These are phyloP conservation scores for Dioctria linearis DNA, from an alignment of 2,888 invertebrate species.

Conservation along the genomic window DNA sequence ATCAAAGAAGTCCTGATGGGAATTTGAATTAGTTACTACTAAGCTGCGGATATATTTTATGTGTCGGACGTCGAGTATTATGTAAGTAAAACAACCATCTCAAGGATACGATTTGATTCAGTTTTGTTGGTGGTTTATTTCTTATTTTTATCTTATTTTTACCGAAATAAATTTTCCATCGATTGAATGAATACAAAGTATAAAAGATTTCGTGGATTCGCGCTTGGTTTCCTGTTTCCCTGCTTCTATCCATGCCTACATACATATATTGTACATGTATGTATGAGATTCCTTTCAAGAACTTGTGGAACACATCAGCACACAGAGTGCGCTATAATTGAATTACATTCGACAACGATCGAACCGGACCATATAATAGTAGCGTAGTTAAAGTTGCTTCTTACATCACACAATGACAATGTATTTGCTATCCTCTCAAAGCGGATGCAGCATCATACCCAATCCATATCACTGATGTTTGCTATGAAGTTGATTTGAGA, in stretches of 20 bases:
- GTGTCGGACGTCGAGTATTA: constrained; percentile 1
- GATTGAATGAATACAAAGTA: constrained; percentile 44
- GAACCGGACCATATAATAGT: background rate
- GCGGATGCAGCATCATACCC: too few species aligned
- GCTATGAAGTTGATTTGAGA: too few species aligned
- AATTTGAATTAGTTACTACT: constrained; percentile 50
- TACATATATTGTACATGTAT: background rate
- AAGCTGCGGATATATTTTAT: constrained; percentile 42
- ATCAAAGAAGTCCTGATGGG: constrained; percentile 47
- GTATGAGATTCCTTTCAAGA: constrained; percentile 40
- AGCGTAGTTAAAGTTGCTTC: background rate
- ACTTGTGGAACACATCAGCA: constrained; percentile 41
- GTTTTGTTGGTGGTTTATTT: background rate
- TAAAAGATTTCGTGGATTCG: background rate
- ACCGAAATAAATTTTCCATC: constrained; percentile 45
- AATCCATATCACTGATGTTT: too few species aligned
- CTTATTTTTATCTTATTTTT: constrained; percentile 30
- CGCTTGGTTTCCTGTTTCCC: too few species aligned
- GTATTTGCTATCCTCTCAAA: too few species aligned
- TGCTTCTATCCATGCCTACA: background rate
- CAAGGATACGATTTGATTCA: constrained; percentile 24
- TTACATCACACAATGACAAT: background rate
- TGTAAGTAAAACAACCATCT: constrained; percentile 28
- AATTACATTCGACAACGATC: constrained; percentile 10
- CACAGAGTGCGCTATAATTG: constrained; percentile 12